Conservation (phyloP, 1,140 invertebrate species). For the Holotrichia oblita region DNA sequence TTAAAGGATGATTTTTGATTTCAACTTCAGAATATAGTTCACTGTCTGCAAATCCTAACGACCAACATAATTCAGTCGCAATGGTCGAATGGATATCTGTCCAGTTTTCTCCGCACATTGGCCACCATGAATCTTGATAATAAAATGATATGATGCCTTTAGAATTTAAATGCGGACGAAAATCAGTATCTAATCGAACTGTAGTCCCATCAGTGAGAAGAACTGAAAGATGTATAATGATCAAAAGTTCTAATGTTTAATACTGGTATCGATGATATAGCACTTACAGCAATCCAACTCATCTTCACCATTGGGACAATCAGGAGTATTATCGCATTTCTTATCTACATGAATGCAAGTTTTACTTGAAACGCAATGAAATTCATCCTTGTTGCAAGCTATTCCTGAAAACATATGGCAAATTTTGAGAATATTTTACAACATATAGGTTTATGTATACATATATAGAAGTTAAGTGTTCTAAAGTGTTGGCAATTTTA, state of each 20-base stretch:
- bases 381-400: conserved; percentile 66
- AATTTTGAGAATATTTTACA: conserved; percentile 4
- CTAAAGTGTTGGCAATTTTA: background rate
- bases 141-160: conserved; percentile 70
- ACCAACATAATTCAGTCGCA: conserved; percentile 66
- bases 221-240: conserved; percentile 62
- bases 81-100: conserved; percentile 55
- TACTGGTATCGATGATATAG: background rate
- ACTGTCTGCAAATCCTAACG: conserved; percentile 69
- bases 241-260: background rate
- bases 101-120: conserved; percentile 66
- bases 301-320: conserved; percentile 76
- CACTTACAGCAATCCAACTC: conserved; percentile 75
- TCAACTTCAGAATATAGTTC: conserved; percentile 47
- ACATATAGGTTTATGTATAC: background rate
- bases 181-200: conserved; percentile 67
- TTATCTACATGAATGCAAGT: conserved; percentile 67
- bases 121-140: conserved; percentile 67
- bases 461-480: background rate
- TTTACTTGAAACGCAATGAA: conserved; percentile 67
- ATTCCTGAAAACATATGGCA: conserved; percentile 60
- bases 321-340: conserved; percentile 69
- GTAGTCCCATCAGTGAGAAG: conserved; percentile 70
- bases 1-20: conserved; percentile 48
- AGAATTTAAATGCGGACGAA: conserved; percentile 65